These are phyloP conservation scores for Ostrea edulis DNA, from an alignment of 1,140 invertebrate genomes.

Conservation along the genomic window DNA sequence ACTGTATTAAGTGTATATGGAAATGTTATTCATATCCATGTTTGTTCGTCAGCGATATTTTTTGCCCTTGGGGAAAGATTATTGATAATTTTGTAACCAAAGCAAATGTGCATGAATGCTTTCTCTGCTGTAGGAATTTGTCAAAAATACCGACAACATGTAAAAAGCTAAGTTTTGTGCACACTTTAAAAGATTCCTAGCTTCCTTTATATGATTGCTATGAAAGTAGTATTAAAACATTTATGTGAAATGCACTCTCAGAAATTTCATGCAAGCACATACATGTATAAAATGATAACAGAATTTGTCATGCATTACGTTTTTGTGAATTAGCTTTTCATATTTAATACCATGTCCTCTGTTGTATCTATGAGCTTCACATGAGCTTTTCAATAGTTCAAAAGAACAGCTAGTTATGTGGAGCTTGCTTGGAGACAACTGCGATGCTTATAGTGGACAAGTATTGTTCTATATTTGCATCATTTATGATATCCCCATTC, in stretches of 20 bases:
- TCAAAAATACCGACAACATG: neutral
- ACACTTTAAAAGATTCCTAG: neutral
- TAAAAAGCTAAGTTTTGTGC: neutral
- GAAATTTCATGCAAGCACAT: conserved; percentile 15
- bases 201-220: neutral
- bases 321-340: conserved; percentile 13
- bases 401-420: neutral
- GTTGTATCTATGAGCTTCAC: conserved; percentile 3
- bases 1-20: no score
- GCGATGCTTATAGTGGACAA: conserved; percentile 7
- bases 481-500: neutral
- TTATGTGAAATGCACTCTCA: neutral
- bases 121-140: neutral
- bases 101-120: conserved; percentile 9
- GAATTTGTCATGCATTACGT: neutral
- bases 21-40: no score
- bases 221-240: neutral
- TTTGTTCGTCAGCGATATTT: neutral
- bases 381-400: neutral
- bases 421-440: conserved; percentile 18
- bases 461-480: neutral
- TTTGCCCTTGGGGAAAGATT: neutral
- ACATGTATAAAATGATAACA: neutral
- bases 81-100: neutral
- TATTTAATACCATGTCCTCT: conserved; percentile 1